Evolutionary conservation across 2,888 invertebrate species (phyloP).

Genomic region (Ennomos quercinarius): DNA sequence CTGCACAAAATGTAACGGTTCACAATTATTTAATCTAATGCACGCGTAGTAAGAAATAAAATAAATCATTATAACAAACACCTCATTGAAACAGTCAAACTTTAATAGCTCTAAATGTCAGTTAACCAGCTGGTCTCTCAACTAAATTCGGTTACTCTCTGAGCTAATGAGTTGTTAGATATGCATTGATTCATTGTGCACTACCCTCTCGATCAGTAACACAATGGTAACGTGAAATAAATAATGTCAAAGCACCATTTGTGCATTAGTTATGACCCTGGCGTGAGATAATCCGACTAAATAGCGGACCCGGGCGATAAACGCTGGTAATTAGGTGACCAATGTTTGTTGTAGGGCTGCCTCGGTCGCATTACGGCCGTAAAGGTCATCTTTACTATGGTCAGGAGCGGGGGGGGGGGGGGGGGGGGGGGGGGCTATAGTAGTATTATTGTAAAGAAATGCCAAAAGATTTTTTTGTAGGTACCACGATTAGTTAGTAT

Average conservation of each 20-base stretch:
- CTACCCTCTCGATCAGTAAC: conserved; percentile 10
- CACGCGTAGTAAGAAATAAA: too few species aligned
- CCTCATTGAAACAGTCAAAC: too few species aligned
- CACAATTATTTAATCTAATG: too few species aligned
- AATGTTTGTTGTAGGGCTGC: conserved; percentile 47
- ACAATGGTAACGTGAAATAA: conserved; percentile 30
- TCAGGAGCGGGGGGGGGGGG: too few species aligned
- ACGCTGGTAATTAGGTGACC: conserved; percentile 48
- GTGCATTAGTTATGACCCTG: conserved; percentile 47
- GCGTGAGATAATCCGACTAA: conserved; percentile 43
- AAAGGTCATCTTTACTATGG: conserved; percentile 17
- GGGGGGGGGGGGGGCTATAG: too few species aligned
- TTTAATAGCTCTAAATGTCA: too few species aligned
- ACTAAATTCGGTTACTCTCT: not conserved
- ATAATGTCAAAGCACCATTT: conserved; percentile 36
- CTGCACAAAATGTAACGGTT: too few species aligned
- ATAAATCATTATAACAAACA: too few species aligned
- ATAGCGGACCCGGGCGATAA: conserved; percentile 43
- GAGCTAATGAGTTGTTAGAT: too few species aligned
- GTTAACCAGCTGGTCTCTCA: not conserved
- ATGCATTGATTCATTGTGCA: conserved; percentile 7
- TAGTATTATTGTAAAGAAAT: too few species aligned
- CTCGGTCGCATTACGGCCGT: conserved; percentile 14
- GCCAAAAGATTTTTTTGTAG: too few species aligned
- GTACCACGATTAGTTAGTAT: too few species aligned